Evolutionary conservation across 1,140 invertebrate species (phyloP).

Genomic region (Drosophila navojoa): DNA sequence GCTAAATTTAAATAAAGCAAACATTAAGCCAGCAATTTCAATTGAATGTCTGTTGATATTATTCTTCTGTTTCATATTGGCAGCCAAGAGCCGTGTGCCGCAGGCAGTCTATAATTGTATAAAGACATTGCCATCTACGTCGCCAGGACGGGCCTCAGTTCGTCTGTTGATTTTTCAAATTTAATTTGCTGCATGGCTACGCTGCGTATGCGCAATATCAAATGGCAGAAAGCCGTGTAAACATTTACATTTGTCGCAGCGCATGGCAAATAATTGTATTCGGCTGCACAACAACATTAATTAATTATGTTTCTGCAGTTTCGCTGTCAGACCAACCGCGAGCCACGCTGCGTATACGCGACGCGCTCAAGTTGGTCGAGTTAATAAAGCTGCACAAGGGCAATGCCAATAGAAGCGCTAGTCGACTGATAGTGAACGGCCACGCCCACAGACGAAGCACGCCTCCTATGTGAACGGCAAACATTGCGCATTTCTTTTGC

Average conservation of each 20-base stretch:
- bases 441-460: slow-evolving; percentile 26
- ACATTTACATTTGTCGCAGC: slow-evolving; percentile 53
- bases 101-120: slow-evolving; percentile 46
- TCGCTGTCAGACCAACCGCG: neutral
- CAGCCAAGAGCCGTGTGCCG: slow-evolving; percentile 14
- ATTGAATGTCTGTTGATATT: slow-evolving; percentile 7
- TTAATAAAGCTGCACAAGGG: slow-evolving; percentile 54
- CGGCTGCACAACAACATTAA: slow-evolving; percentile 68
- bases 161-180: slow-evolving; percentile 38
- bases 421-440: slow-evolving; percentile 16
- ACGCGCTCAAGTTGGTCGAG: slow-evolving; percentile 39
- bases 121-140: slow-evolving; percentile 52
- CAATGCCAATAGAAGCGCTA: slow-evolving; percentile 21
- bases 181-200: slow-evolving; percentile 31
- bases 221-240: slow-evolving; percentile 31
- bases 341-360: slow-evolving; percentile 27
- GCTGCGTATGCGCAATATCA: slow-evolving; percentile 55
- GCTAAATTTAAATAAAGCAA: neutral
- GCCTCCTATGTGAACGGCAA: slow-evolving; percentile 40
- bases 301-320: slow-evolving; percentile 54
- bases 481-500: slow-evolving; percentile 75
- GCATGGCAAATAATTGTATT: slow-evolving; percentile 47
- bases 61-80: slow-evolving; percentile 7
- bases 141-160: slow-evolving; percentile 3
- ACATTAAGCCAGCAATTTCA: neutral